Evolutionary conservation across 1,140 invertebrate genomes (phyloP), one percentile per base, ranked within the genome.

Genomic region (Drosophila suzukii): DNA sequence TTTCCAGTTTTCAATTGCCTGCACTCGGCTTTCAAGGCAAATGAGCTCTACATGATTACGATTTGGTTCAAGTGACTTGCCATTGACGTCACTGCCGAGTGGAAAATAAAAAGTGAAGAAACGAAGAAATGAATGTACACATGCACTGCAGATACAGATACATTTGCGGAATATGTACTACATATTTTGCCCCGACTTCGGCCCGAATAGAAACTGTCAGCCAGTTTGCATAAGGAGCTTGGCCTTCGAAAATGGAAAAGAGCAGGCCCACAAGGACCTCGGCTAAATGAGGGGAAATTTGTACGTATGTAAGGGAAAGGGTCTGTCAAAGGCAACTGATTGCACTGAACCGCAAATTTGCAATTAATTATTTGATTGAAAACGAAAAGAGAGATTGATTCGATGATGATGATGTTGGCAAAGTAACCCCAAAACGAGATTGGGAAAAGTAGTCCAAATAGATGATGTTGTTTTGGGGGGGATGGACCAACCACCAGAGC

Each of bases 11-110:
- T 66, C 67, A 74, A 89, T 84, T 61, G 68, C 76, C 56, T 83
- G 67, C 73, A 89, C 77, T 89, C 59, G 65, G 68, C 73, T 75
- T 54, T 70, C 38, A 55, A 68, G 66, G 68, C 85, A 81, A 90
- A 84, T 89, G 80, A 89, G 74, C 85, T 88, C 83, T 82, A 88
- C 67, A 82, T 82, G 85, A 82, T 81, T 82, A 79, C 83, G 71
- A 79, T 79, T 79, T 84, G 75, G 85, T 84, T 67, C 65, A 62
- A 88, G 81, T 74, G 77, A 60, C 57, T 62, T 62, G 38, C 61
- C 71, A 74, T 73, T 80, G 84, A 78, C 68, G 68, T 74, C 76
- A 77, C 63, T 44, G 63, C 38, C 13, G 61, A 68, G 65, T 54
- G 51, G 20, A 39, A 51, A 43, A 43, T 43, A 43, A 17, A 38